These are phyloP conservation scores for Allobates femoralis DNA, from an alignment of 2,797 vertebrate species.

Conservation along the genomic window DNA sequence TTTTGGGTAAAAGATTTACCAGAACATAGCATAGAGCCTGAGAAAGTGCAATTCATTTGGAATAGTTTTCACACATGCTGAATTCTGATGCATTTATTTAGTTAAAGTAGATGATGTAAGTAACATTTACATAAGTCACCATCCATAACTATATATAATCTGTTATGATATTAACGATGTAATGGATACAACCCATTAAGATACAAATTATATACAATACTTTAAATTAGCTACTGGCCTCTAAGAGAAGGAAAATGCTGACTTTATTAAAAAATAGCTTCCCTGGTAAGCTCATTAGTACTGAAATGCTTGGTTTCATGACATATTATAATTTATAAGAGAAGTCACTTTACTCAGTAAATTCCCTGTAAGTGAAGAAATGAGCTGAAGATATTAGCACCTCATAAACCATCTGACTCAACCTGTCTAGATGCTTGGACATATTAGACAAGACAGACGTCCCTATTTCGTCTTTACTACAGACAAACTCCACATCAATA, in stretches of 20 bases:
- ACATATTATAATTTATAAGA: constrained; percentile 11
- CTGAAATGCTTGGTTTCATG: not conserved
- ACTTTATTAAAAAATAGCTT: constrained; percentile 26
- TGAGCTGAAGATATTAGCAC: constrained; percentile 26
- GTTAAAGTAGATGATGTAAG: not conserved
- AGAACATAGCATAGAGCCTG: too few species aligned
- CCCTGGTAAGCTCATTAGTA: not conserved
- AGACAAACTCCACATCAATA: too few species aligned
- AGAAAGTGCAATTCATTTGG: too few species aligned
- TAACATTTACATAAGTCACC: not conserved
- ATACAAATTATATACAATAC: constrained; percentile 20
- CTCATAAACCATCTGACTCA: not conserved
- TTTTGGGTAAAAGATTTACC: too few species aligned
- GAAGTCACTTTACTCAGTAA: not conserved
- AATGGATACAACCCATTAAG: constrained; percentile 21
- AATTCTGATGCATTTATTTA: not conserved
- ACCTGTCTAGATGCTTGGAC: not conserved
- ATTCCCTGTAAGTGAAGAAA: constrained; percentile 2
- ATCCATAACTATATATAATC: not conserved
- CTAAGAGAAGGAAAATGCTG: constrained; percentile 8
- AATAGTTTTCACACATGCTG: too few species aligned
- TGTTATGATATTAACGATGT: not conserved
- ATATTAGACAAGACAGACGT: not conserved
- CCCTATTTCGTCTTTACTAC: too few species aligned
- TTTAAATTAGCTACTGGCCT: not conserved